phyloP scores from a whole-genome alignment of 2,888 invertebrate species.

The Melanophora roralis region DNA sequence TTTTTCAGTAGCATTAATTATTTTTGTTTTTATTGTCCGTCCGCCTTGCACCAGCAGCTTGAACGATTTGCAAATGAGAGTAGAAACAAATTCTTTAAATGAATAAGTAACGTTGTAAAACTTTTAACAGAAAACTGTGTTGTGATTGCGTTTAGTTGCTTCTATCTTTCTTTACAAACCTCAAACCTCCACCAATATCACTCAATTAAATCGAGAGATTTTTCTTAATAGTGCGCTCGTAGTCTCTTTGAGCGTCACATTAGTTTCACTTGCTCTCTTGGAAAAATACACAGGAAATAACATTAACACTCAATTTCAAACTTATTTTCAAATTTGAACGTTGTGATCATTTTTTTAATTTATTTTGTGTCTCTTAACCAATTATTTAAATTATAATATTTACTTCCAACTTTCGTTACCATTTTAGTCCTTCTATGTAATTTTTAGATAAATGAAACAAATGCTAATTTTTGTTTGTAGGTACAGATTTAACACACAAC shows the following conservation, averaged over 20 bases:
- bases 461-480: too few relatives aligned
- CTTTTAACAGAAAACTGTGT: conserved; percentile 61
- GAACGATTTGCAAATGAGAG: conserved; percentile 53
- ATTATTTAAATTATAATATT: too few relatives aligned
- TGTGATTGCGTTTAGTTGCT: conserved; percentile 41
- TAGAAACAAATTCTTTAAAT: conserved; percentile 46
- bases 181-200: not conserved
- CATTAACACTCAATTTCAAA: conserved; percentile 31
- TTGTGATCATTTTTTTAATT: too few relatives aligned
- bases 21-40: conserved; percentile 51
- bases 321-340: conserved; percentile 9
- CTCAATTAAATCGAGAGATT: not conserved
- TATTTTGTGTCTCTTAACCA: too few relatives aligned
- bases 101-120: conserved; percentile 59
- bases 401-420: too few relatives aligned
- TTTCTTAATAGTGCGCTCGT: not conserved
- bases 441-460: too few relatives aligned
- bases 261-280: not conserved
- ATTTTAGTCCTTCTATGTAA: too few relatives aligned
- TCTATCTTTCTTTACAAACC: conserved; percentile 18
- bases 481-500: too few relatives aligned
- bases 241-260: not conserved
- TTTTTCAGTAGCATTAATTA: conserved; percentile 34
- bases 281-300: too few relatives aligned
- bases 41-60: conserved; percentile 62